Evolutionary conservation across 2,888 invertebrate species (phyloP).

Genomic region (Tetropium fuscum): DNA sequence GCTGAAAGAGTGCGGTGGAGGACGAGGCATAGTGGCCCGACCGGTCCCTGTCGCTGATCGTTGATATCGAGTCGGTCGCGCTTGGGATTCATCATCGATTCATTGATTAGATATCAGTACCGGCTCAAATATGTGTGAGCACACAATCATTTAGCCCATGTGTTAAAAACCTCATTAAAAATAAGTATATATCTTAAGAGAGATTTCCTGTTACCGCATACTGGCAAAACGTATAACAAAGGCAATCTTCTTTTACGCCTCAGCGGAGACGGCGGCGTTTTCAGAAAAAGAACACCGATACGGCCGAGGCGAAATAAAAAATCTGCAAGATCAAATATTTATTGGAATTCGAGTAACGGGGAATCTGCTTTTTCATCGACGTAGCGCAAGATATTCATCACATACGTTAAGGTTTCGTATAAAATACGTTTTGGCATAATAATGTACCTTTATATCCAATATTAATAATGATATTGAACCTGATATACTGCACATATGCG

Average conservation of each 20-base stretch:
- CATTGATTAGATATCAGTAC: conserved; percentile 64
- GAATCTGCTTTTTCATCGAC: conserved; percentile 9
- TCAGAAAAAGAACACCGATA: conserved; percentile 21
- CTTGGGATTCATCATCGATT: conserved; percentile 63
- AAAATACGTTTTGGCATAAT: too few species aligned
- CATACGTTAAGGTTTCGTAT: too few species aligned
- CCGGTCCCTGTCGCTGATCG: conserved; percentile 59
- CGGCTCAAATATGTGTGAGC: conserved; percentile 59
- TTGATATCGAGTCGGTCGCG: conserved; percentile 58
- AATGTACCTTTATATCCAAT: too few species aligned
- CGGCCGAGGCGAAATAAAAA: conserved; percentile 24
- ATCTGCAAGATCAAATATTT: conserved; percentile 29
- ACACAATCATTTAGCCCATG: conserved; percentile 52
- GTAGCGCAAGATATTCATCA: too few species aligned
- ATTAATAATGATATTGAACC: too few species aligned
- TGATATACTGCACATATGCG: too few species aligned
- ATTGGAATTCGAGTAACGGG: conserved; percentile 35
- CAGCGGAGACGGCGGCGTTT: conserved; percentile 35
- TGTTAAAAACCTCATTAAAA: conserved; percentile 58
- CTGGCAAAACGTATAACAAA: conserved; percentile 16
- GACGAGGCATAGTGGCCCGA: conserved; percentile 53
- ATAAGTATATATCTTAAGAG: conserved; percentile 39
- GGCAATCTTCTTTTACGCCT: conserved; percentile 37
- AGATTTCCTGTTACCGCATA: conserved; percentile 32
- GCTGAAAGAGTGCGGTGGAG: conserved; percentile 43